Evolutionary conservation across 2,797 vertebrate genomes (phyloP), one percentile per base, ranked within the genome.

Genomic region (Acridotheres tristis): DNA sequence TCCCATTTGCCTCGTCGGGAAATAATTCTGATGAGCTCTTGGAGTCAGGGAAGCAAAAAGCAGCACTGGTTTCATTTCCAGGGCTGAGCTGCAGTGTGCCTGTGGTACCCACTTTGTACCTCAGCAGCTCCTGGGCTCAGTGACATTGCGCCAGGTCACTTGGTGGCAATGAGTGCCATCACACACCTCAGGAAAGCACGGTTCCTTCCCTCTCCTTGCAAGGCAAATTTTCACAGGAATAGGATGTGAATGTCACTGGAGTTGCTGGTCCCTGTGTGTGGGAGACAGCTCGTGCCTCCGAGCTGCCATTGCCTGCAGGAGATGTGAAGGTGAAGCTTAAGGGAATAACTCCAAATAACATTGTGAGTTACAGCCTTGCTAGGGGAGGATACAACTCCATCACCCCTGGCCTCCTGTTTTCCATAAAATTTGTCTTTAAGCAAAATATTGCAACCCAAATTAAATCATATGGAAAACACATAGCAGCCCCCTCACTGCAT

Each of bases 301-400:
- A 72, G 85, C 42, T 54, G 76, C n/a, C n/a, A 1, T 11, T 81
- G 32, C 26, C 55, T 76, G 40, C 47, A 88, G 51, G 58, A 50
- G 51, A 47, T 1, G 0, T 45, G 81, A 93, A 87, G 34, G 50
- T 61, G 59, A 89, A 83, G 38, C 34, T 81, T 15, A 50, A 89
- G 53, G 53, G 15, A 50, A 30, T 30, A 26, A 55, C 30, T 66
- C 34, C 34, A 32, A 34, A 32, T 10, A n/a, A 58, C 62, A 61
- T 26, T 57, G 43, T 22, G 62, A 75, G 63, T 68, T 67, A 58
- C 57, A 88, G 53, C 61, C 62, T 40, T 65, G 54, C 5, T 22
- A 59, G 19, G n/a, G 32, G 10, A 59, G 11, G n/a, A 36, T 36
- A 10, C 0, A 0, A 9, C 17, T 36, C 43, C 54, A 13, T 48